Evolutionary conservation across 1,140 invertebrate genomes (phyloP).

Genomic region (Brachionus calyciflorus): DNA sequence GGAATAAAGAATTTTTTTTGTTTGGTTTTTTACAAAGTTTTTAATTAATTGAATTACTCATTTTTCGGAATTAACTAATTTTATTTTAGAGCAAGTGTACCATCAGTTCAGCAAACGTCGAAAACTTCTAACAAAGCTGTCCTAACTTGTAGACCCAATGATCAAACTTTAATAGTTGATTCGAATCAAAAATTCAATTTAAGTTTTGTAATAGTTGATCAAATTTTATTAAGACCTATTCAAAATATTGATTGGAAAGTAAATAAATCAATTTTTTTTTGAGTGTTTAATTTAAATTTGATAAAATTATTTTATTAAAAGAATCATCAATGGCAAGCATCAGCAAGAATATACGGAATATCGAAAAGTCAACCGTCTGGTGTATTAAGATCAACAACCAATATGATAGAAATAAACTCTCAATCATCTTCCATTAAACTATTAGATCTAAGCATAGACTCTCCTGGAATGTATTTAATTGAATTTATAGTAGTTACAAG

Average conservation of each 20-base stretch:
- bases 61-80: too few species aligned
- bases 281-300: neutral
- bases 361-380: neutral
- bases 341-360: neutral
- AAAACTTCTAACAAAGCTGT: neutral
- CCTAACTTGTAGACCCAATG: neutral
- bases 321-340: neutral
- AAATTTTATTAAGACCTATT: neutral
- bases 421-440: neutral
- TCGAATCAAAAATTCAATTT: constrained; percentile 16
- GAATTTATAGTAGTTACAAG: neutral
- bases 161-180: neutral
- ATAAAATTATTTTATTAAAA: neutral
- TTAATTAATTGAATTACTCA: too few species aligned
- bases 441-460: neutral
- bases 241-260: constrained; percentile 27
- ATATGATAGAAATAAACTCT: neutral
- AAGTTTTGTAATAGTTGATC: neutral
- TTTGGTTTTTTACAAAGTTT: too few species aligned
- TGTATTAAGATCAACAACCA: neutral
- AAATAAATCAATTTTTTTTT: neutral
- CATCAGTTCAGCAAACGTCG: neutral
- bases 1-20: too few species aligned
- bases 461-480: constrained; percentile 20
- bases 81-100: neutral